These are phyloP conservation scores for Silurus asotus DNA, from an alignment of 2,113 vertebrate species.

Conservation along the genomic window DNA sequence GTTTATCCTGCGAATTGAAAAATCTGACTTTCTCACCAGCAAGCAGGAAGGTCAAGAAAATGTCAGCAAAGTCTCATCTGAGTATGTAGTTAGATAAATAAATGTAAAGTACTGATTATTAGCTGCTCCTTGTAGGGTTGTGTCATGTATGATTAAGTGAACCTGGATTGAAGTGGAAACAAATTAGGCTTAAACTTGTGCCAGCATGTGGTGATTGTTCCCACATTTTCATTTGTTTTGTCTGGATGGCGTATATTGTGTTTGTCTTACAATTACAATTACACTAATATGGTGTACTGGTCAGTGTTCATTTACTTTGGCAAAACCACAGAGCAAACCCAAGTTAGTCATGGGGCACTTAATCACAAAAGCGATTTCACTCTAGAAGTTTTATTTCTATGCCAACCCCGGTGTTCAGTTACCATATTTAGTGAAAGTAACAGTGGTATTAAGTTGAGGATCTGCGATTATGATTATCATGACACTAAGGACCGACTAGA, in stretches of 20 bases:
- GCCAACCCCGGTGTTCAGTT: neutral
- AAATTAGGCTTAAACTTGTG: conserved; percentile 18
- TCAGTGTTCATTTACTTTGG: conserved; percentile 40
- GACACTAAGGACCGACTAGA: neutral
- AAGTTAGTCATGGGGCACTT: conserved; percentile 24
- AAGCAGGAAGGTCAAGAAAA: neutral
- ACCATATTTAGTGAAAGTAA: neutral
- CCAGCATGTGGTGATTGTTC: conserved; percentile 33
- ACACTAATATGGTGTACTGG: conserved; percentile 33
- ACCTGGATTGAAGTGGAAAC: conserved; percentile 21
- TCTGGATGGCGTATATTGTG: conserved; percentile 34
- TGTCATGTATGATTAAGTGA: conserved; percentile 17
- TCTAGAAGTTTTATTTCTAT: neutral
- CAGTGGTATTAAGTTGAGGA: conserved; percentile 5
- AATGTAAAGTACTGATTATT: conserved; percentile 5
- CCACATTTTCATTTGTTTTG: conserved; percentile 42
- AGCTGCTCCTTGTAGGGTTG: neutral
- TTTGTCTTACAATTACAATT: conserved; percentile 44
- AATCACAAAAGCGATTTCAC: conserved; percentile 12
- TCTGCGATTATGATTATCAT: conserved; percentile 21
- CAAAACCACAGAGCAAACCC: conserved; percentile 14
- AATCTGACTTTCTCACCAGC: neutral
- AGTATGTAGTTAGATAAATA: conserved; percentile 6
- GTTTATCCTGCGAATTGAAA: neutral
- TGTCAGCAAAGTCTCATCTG: neutral